Conservation (phyloP, 2,113 vertebrate genomes). For the Guaruba guarouba region DNA sequence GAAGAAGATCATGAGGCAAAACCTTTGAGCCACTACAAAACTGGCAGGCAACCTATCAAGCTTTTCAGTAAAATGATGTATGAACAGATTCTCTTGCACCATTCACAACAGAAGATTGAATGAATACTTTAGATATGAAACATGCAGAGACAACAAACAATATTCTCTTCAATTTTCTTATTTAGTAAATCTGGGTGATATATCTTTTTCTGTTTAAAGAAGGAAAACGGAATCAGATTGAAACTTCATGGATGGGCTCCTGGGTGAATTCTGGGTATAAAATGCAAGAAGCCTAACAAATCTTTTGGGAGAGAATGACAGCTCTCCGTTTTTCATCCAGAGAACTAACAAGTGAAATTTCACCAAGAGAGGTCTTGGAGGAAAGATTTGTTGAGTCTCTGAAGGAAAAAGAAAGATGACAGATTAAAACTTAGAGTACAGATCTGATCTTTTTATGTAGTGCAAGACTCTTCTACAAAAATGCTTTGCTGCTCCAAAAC, state of each 20-base stretch:
- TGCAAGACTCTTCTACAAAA: not conserved
- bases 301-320: slow-evolving; percentile 8
- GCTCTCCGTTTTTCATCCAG: not conserved
- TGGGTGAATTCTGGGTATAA: not conserved
- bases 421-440: not conserved
- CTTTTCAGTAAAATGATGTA: not conserved
- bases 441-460: not conserved
- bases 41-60: not conserved
- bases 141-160: slow-evolving; percentile 3
- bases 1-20: not conserved
- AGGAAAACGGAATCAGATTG: not conserved
- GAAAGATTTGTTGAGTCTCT: slow-evolving; percentile 5
- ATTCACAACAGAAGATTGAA: not conserved
- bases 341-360: not conserved
- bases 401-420: not conserved
- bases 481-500: not conserved
- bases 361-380: not conserved
- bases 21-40: not conserved
- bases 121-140: not conserved
- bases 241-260: not conserved
- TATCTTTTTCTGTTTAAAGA: not conserved
- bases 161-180: not conserved
- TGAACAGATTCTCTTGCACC: not conserved
- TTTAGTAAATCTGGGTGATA: not conserved
- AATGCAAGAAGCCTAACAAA: slow-evolving; percentile 1